Percentiles rank a stretch among this genome's conserved stretches.
Conservation (phyloP, 2,888 invertebrate species). For the Drosophila macrothrix region DNA sequence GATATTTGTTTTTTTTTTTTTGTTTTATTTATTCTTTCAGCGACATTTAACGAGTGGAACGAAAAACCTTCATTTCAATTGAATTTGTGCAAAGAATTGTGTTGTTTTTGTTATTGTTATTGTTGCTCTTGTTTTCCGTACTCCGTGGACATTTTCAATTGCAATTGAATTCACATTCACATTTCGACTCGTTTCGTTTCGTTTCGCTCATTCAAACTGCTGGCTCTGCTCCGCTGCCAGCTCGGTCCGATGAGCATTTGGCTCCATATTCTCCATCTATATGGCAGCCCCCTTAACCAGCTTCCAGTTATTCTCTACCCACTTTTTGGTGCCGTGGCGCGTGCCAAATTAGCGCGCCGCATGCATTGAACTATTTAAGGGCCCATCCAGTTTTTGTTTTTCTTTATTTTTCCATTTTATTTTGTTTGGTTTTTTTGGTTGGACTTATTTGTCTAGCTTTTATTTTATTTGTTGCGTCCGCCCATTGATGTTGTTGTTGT, state of each 20-base stretch:
- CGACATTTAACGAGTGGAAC: constrained; percentile 61
- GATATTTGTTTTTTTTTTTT: constrained; percentile 18
- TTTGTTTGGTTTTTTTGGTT: constrained; percentile 11
- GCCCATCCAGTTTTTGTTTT: constrained; percentile 18
- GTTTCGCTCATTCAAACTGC: constrained; percentile 44
- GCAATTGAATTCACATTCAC: constrained; percentile 80
- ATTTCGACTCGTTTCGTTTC: constrained; percentile 46
- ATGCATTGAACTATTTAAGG: constrained; percentile 71
- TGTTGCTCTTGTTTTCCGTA: not conserved
- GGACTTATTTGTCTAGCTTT: constrained; percentile 24
- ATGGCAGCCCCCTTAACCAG: not conserved
- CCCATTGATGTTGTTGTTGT: constrained; percentile 19
- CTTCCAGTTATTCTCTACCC: constrained; percentile 2
- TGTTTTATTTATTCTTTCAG: constrained; percentile 25
- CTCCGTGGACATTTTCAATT: constrained; percentile 59
- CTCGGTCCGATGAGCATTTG: constrained; percentile 51
- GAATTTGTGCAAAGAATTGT: constrained; percentile 58
- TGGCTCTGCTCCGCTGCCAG: constrained; percentile 25
- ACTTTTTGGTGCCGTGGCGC: constrained; percentile 60
- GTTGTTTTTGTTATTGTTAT: constrained; percentile 12
- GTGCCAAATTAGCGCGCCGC: constrained; percentile 76
- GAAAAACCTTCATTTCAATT: constrained; percentile 62
- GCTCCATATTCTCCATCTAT: constrained; percentile 9
- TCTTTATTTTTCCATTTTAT: not conserved
- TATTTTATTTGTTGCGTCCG: constrained; percentile 16